Evolutionary conservation across 2,113 vertebrate species (phyloP).

Genomic region (Muntiacus muntjak): DNA sequence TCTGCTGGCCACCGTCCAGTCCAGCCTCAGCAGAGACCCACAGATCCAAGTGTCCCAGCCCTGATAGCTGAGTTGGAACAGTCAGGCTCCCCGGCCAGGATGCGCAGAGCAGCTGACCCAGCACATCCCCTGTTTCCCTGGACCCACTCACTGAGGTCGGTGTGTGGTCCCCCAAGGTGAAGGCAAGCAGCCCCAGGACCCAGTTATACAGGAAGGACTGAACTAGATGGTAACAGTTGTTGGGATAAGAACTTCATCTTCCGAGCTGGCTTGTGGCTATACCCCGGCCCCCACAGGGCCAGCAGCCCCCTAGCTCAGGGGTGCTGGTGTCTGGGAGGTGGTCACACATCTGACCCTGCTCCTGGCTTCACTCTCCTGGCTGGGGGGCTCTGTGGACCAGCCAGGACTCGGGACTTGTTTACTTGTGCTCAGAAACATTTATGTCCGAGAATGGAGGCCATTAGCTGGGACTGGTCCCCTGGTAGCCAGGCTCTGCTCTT

Average conservation of each 20-base stretch:
- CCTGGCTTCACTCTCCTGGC: neutral
- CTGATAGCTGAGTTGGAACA: neutral
- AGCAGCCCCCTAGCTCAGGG: neutral
- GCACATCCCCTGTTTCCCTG: too few species aligned
- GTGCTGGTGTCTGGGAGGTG: neutral
- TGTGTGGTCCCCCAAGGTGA: accelerated
- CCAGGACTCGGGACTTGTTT: neutral
- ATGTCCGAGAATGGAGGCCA: neutral
- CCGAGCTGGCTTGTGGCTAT: neutral
- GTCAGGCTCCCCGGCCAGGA: accelerated
- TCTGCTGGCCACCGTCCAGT: neutral
- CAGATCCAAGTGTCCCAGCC: neutral
- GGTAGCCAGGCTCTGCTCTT: neutral
- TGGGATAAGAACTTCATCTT: neutral
- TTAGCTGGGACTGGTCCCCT: neutral
- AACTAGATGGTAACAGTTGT: neutral
- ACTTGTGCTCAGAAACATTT: neutral
- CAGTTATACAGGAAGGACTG: neutral
- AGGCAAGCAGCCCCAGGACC: neutral
- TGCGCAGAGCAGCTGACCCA: neutral
- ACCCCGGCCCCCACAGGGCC: accelerated
- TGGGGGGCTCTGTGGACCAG: neutral
- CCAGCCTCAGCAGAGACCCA: neutral
- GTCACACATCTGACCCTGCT: neutral
- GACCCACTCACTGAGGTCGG: neutral